These are phyloP conservation scores for Drosophila funebris DNA, from an alignment of 1,140 invertebrate genomes.

Conservation along the genomic window DNA sequence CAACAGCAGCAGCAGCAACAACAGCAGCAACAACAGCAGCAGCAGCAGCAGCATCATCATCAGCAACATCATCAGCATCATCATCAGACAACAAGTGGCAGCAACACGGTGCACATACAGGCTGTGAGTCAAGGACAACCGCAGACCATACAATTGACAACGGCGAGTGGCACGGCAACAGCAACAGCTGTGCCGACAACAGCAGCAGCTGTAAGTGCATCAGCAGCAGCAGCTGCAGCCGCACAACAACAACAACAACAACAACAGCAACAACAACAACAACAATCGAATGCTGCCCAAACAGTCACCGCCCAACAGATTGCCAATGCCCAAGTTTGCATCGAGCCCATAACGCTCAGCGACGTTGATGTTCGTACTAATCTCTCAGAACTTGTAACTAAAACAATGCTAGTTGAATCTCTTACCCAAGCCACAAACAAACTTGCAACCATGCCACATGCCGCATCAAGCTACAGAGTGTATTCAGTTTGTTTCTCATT, in stretches of 20 bases:
- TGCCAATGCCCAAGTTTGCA: slow-evolving; percentile 89
- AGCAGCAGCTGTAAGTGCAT: slow-evolving; percentile 82
- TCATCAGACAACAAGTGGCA: slow-evolving; percentile 36
- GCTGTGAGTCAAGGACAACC: slow-evolving; percentile 56
- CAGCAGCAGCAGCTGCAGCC: slow-evolving; percentile 47
- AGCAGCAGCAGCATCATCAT: slow-evolving; percentile 32
- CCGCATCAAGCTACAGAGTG: background rate
- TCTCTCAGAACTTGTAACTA: slow-evolving; percentile 50
- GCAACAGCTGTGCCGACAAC: slow-evolving; percentile 82
- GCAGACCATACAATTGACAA: slow-evolving; percentile 68
- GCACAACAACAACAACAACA: slow-evolving; percentile 67
- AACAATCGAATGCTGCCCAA: slow-evolving; percentile 49
- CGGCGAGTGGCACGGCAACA: slow-evolving; percentile 69
- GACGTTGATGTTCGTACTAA: slow-evolving; percentile 88
- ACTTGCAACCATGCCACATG: background rate
- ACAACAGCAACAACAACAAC: slow-evolving; percentile 41
- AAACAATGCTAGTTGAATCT: slow-evolving; percentile 8
- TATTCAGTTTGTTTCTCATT: background rate
- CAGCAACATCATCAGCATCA: slow-evolving; percentile 33
- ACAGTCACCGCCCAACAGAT: slow-evolving; percentile 84
- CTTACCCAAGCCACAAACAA: background rate
- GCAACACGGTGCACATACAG: slow-evolving; percentile 63
- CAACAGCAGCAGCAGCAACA: slow-evolving; percentile 64
- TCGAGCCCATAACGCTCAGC: slow-evolving; percentile 87
- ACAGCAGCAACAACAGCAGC: slow-evolving; percentile 38